These are phyloP conservation scores for Eutolmus rufibarbis DNA, from an alignment of 2,888 invertebrate genomes.

Conservation along the genomic window DNA sequence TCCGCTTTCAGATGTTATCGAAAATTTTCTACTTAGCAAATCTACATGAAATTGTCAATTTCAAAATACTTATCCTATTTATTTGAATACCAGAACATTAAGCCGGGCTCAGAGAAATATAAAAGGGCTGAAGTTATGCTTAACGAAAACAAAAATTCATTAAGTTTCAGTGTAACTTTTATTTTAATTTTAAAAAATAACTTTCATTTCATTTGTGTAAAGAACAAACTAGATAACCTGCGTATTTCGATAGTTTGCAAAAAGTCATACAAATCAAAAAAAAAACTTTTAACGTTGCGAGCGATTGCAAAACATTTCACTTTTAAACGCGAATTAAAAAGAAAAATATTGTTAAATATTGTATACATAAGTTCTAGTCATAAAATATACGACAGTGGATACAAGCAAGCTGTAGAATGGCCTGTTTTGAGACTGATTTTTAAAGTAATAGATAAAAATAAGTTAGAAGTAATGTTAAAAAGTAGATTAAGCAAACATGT, in stretches of 20 bases:
- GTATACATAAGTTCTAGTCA: neutral
- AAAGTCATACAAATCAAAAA: neutral
- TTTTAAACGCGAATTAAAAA: neutral
- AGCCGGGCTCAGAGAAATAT: neutral
- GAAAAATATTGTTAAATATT: neutral
- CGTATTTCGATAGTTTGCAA: neutral
- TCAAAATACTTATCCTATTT: no score
- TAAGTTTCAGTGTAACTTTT: neutral
- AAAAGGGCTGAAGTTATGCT: neutral
- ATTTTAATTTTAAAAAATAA: neutral
- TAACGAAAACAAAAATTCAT: neutral
- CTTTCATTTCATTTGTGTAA: neutral
- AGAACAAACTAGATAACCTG: neutral
- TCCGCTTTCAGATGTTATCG: no score
- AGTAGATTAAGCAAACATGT: neutral
- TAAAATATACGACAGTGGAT: neutral
- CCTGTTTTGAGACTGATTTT: constrained; percentile 59
- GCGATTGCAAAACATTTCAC: neutral
- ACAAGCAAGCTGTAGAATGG: constrained; percentile 48
- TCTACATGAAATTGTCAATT: no score
- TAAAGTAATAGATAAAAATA: constrained; percentile 50
- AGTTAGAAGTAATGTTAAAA: neutral
- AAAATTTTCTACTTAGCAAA: no score
- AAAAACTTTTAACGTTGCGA: neutral
- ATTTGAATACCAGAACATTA: neutral